Conservation (phyloP, 2,888 invertebrate species). For the Clusia tigrina region DNA sequence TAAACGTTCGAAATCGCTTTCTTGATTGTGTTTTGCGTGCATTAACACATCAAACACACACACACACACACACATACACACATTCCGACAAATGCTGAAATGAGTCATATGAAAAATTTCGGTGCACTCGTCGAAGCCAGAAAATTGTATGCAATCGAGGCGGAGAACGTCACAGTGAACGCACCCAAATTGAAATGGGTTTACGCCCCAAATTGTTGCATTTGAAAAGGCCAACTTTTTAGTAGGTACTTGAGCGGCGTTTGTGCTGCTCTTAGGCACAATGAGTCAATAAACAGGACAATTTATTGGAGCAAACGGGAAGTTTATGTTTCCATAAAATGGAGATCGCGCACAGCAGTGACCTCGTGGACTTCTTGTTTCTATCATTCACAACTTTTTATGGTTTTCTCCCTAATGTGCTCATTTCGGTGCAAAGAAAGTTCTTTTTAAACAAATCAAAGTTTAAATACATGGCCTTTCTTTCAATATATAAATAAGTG, state of each 20-base stretch:
- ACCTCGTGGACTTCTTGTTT: too few relatives aligned
- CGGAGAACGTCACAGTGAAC: not conserved
- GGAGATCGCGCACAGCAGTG: not conserved
- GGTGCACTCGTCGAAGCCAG: not conserved
- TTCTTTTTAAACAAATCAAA: too few relatives aligned
- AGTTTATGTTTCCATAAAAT: not conserved
- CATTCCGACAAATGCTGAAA: not conserved
- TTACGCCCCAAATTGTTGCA: constrained; percentile 8
- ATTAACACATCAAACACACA: too few relatives aligned
- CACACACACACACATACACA: not conserved
- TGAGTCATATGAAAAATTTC: constrained; percentile 13
- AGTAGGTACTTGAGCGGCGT: not conserved
- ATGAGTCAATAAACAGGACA: constrained; percentile 39
- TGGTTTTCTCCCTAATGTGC: too few relatives aligned
- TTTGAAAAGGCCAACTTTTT: constrained; percentile 1
- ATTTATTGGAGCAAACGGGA: constrained; percentile 34
- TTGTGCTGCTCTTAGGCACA: not conserved
- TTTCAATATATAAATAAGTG: too few relatives aligned
- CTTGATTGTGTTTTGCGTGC: not conserved
- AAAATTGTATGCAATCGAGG: not conserved
- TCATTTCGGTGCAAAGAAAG: too few relatives aligned
- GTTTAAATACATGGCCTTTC: too few relatives aligned
- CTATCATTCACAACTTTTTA: too few relatives aligned
- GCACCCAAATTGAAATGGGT: constrained; percentile 13
- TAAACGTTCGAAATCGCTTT: not conserved